phyloP scores from a whole-genome alignment of 1,140 invertebrate species.

The Akabosia matsudoensis region DNA sequence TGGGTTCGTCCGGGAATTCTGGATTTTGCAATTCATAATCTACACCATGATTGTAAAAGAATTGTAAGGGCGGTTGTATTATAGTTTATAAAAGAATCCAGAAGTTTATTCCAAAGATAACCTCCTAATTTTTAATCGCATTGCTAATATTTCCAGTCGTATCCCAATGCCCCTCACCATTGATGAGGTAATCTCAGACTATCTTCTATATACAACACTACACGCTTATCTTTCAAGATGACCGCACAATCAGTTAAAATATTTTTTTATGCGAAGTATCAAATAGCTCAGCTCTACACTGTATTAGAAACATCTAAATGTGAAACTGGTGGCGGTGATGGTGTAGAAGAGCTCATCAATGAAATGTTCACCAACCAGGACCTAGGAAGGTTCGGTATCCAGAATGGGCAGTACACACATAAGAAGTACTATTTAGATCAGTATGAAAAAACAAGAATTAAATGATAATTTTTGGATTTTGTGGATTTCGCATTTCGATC shows the following conservation, averaged over 20 bases:
- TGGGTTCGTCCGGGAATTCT: too few species aligned
- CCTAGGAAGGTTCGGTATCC: slow-evolving; percentile 49
- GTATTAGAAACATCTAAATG: slow-evolving; percentile 59
- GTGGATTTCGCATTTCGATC: neutral
- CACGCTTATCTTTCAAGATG: too few species aligned
- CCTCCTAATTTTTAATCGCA: too few species aligned
- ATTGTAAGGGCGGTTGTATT: slow-evolving; percentile 10
- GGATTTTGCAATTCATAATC: too few species aligned
- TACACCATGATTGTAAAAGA: neutral
- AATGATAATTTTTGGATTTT: neutral
- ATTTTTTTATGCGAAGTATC: slow-evolving; percentile 51
- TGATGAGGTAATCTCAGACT: neutral
- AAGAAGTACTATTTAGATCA: slow-evolving; percentile 59
- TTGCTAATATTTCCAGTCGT: neutral
- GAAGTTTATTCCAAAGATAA: too few species aligned
- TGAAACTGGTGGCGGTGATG: slow-evolving; percentile 60
- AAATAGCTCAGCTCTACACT: slow-evolving; percentile 58
- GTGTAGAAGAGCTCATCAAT: slow-evolving; percentile 55
- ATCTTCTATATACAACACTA: too few species aligned
- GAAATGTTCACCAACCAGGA: slow-evolving; percentile 49
- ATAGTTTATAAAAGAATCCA: neutral
- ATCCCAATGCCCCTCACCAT: slow-evolving; percentile 8
- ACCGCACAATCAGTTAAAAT: neutral
- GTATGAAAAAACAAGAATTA: slow-evolving; percentile 41
- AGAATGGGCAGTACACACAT: slow-evolving; percentile 57